These are phyloP conservation scores for Drosophila eohydei DNA, from an alignment of 2,888 invertebrate genomes.

Conservation along the genomic window DNA sequence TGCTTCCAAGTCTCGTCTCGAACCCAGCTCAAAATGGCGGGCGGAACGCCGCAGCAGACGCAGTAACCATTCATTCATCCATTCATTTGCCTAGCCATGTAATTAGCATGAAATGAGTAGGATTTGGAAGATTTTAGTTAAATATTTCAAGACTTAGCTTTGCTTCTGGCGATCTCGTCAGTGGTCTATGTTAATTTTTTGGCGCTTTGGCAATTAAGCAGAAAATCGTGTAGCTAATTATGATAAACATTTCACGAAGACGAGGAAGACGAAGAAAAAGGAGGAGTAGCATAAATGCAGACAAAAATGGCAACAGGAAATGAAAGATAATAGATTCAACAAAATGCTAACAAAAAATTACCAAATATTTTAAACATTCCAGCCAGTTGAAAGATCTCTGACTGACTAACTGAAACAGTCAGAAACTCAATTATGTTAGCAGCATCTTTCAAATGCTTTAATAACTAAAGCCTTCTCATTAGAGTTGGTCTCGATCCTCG, in stretches of 20 bases:
- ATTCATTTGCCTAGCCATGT: slow-evolving; percentile 73
- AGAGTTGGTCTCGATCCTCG: not conserved
- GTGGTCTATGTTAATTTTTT: slow-evolving; percentile 68
- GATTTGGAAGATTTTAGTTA: slow-evolving; percentile 65
- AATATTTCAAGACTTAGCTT: slow-evolving; percentile 57
- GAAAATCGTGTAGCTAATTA: slow-evolving; percentile 77
- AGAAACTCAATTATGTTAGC: too few species aligned
- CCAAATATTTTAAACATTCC: not conserved
- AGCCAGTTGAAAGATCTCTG: not conserved
- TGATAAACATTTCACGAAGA: slow-evolving; percentile 66
- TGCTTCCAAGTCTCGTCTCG: slow-evolving; percentile 37
- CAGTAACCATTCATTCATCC: slow-evolving; percentile 55
- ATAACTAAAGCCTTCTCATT: not conserved
- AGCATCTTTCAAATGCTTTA: not conserved
- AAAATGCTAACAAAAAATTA: not conserved
- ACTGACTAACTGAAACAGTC: not conserved
- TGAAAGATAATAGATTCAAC: slow-evolving; percentile 46
- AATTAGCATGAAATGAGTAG: slow-evolving; percentile 83
- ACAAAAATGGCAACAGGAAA: slow-evolving; percentile 60
- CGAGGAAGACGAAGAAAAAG: slow-evolving; percentile 8
- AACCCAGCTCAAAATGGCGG: slow-evolving; percentile 72
- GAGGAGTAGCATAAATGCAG: slow-evolving; percentile 22
- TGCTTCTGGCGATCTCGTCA: slow-evolving; percentile 63
- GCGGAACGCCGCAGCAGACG: slow-evolving; percentile 52
- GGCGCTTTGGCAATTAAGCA: slow-evolving; percentile 77